Base-by-base conservation (phyloP, 2,797 vertebrate species). In the Arctocebus calabarensis region DNA sequence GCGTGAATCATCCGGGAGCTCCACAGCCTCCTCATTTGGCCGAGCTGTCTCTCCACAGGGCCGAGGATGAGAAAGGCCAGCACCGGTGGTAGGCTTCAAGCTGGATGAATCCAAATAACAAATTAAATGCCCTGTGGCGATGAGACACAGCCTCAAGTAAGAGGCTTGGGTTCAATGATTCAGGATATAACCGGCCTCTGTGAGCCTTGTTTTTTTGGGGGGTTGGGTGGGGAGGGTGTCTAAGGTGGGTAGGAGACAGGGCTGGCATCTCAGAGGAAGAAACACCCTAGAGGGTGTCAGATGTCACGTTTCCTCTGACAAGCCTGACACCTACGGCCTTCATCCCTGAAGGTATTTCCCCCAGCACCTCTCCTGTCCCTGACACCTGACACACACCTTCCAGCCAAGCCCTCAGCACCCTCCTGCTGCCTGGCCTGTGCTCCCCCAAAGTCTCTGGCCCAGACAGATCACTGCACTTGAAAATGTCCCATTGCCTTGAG, bases 161-260 rank as follows among this genome's bases (percentile, higher is more conserved):
- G 23, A 86, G 14, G 32, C 61, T 10, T 57, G 27, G 27, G 17
- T 27, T 73, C 13, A 2, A 52, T 29, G 11, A 5, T 20, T 73
- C 20, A 23, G 20, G 7, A 29, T 20, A n/a, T 1, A 0, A 1
- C n/a, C 0, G 0, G 1, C 22, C 34, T 37, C 32, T 9, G 22
- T 59, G 61, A 94, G 25, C 45, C 59, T 77, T 3, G 10, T 14
- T 52, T 52, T 52, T 52, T 52, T 52, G 48, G 48, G 4, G 4
- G 14, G 48, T 17, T 5, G 57, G 59, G 48, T 17, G 17, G 57
- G 59, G 23, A 3, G 2, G 1, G 3, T 16, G 59, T n/a, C 7
- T 29, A 10, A 40, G 45, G 20, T 40, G 27, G 27, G 48, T 0
- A 29, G 55, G 55, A 81, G 17, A 7, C 32, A 8, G 40, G 43